A percentile compares a stretch with the other conserved stretches of the same genome.
Conservation (phyloP, 2,113 vertebrate species). For the Chloroceryle aenea region DNA sequence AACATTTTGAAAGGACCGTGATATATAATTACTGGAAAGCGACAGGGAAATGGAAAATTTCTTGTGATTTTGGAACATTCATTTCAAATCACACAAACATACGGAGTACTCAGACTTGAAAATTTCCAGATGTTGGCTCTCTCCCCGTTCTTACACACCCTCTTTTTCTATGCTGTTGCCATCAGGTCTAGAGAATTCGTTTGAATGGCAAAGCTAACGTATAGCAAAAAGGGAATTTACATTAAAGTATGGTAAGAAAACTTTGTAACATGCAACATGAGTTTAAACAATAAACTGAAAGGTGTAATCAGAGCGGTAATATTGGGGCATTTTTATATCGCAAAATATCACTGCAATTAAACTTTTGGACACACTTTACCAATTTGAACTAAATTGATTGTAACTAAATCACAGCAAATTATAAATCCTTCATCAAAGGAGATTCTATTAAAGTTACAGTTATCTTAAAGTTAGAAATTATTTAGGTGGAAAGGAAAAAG, state of each 20-base stretch:
- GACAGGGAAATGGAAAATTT: conserved; percentile 75
- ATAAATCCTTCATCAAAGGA: conserved; percentile 50
- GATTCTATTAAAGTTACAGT: conserved; percentile 27
- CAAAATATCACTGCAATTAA: conserved; percentile 56
- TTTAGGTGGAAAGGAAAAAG: conserved; percentile 76
- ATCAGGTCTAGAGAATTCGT: conserved; percentile 57
- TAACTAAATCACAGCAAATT: conserved; percentile 68
- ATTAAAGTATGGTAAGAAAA: conserved; percentile 63
- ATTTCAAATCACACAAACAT: conserved; percentile 69
- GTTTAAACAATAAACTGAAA: conserved; percentile 69
- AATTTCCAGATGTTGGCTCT: conserved; percentile 61
- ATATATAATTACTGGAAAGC: conserved; percentile 78
- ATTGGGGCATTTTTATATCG: conserved; percentile 49
- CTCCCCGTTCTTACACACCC: not conserved
- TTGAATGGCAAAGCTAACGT: conserved; percentile 60
- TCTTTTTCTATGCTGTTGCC: conserved; percentile 58
- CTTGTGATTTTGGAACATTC: conserved; percentile 70
- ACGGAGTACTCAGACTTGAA: conserved; percentile 37
- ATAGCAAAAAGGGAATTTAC: conserved; percentile 64
- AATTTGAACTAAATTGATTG: conserved; percentile 53
- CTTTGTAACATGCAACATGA: conserved; percentile 77
- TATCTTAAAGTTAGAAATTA: conserved; percentile 50
- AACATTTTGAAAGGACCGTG: conserved; percentile 81
- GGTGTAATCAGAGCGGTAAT: conserved; percentile 50
- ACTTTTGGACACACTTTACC: conserved; percentile 73